These are phyloP conservation scores for Pipa parva DNA, from an alignment of 2,113 vertebrate genomes.

Conservation along the genomic window DNA sequence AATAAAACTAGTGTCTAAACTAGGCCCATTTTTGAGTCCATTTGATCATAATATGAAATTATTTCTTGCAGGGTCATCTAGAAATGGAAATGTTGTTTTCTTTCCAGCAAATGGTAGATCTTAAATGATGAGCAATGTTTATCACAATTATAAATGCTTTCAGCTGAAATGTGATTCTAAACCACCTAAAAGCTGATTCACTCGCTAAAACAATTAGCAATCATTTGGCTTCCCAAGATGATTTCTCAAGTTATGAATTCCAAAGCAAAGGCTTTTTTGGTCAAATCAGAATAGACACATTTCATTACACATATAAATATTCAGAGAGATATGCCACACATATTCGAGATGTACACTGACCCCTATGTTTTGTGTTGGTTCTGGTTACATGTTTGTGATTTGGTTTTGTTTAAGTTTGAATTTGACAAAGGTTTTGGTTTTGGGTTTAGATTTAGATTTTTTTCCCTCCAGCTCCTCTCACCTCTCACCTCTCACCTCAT, in stretches of 20 bases:
- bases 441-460: too few species aligned
- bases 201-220: conserved; percentile 31
- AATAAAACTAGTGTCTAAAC: too few species aligned
- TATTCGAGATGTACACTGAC: too few species aligned
- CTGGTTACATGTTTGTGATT: too few species aligned
- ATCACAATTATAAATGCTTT: conserved; percentile 30
- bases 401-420: too few species aligned
- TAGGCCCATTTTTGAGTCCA: neutral
- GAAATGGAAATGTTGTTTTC: conserved; percentile 16
- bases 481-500: too few species aligned
- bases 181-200: conserved; percentile 25
- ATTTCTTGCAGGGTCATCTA: conserved; percentile 16
- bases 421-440: too few species aligned
- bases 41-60: conserved; percentile 17
- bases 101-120: conserved; percentile 34
- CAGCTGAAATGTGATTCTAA: conserved; percentile 28
- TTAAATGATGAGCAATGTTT: conserved; percentile 16
- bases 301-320: too few species aligned
- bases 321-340: too few species aligned
- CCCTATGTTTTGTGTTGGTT: too few species aligned
- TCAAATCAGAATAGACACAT: too few species aligned
- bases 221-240: conserved; percentile 23
- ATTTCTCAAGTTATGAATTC: conserved; percentile 32
- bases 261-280: conserved; percentile 13
- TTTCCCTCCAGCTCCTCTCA: too few species aligned